Base-by-base conservation (phyloP, 23 tunicate species). In the Halocynthia aurantium region DNA sequence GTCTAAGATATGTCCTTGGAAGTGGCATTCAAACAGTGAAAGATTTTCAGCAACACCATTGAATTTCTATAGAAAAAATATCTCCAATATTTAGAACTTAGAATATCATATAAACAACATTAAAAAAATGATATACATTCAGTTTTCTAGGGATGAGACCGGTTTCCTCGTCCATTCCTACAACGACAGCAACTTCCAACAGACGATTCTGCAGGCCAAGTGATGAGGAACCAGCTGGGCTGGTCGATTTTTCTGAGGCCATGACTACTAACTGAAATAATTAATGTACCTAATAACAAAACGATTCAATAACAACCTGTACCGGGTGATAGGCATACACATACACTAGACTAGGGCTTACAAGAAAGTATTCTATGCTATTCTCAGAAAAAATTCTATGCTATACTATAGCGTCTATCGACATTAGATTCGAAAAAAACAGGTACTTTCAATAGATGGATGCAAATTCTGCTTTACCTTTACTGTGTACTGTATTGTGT, bases 181-280 rank as follows among this genome's bases (percentile, higher is more conserved):
- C 88, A 52, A 88, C 87, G 7, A 88, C 85, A 13, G 95, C 95
- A 73, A 88, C 95, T 74, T 88, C 95, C 57, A 88, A 69, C 71
- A 88, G 51, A 20, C 95, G 51, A 8, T 78, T 60, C 51, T 76
- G 95, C 21, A 88, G 65, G 9, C 88, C 95, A 61, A 77, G 69
- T 50, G 87, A 63, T 8, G 54, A 53, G 57, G 55, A 20, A 9
- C 78, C 79, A 60, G 54, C 20, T 10, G 6, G 60, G 8, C 13
- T 44, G 31, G 78, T 18, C 15, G 15, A 54, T 12, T 2, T 52
- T 54, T 52, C 56, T 13, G 78, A 52, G 54, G 56, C 56, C 40
- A n/a, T 19, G 64, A n/a, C 64, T 58, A 58, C 44, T 31, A 31
- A 31, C 44, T 31, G 44, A 31, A 31, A 31, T 0, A 31, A 31